Conservation (phyloP, 2,888 invertebrate genomes). For the Baccha elongata region DNA sequence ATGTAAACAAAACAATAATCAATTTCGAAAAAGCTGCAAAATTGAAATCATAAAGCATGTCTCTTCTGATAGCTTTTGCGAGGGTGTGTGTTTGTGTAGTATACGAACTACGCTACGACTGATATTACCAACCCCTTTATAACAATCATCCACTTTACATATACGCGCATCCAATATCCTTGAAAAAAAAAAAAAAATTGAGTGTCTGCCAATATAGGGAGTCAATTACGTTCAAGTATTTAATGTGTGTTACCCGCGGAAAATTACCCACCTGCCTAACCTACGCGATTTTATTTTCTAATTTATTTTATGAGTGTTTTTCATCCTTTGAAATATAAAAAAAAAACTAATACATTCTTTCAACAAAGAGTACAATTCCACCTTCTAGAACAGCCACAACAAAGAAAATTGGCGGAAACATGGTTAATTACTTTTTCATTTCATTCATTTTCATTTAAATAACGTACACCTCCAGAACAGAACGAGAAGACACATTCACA, state of each 20-base stretch:
- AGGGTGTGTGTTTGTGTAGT: not conserved
- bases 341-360: slow-evolving; percentile 48
- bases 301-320: slow-evolving; percentile 18
- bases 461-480: slow-evolving; percentile 9
- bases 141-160: slow-evolving; percentile 15
- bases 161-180: slow-evolving; percentile 32
- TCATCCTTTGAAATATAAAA: not conserved
- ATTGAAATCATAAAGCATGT: slow-evolving; percentile 55
- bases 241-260: slow-evolving; percentile 10
- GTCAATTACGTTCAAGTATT: slow-evolving; percentile 60
- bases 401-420: slow-evolving; percentile 64
- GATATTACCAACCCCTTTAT: slow-evolving; percentile 1
- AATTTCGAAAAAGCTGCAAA: slow-evolving; percentile 65
- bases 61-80: not conserved
- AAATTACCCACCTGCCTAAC: slow-evolving; percentile 38
- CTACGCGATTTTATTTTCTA: slow-evolving; percentile 26
- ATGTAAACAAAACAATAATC: slow-evolving; percentile 68
- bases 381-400: not conserved
- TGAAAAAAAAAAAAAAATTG: slow-evolving; percentile 24
- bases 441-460: slow-evolving; percentile 66
- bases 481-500: slow-evolving; percentile 47
- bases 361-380: not conserved
- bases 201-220: slow-evolving; percentile 61
- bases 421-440: slow-evolving; percentile 72
- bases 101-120: too few species aligned